Evolutionary conservation across 2,113 vertebrate genomes (phyloP), one percentile per base, ranked within the genome.

Genomic region (Acanthochromis polyacanthus): DNA sequence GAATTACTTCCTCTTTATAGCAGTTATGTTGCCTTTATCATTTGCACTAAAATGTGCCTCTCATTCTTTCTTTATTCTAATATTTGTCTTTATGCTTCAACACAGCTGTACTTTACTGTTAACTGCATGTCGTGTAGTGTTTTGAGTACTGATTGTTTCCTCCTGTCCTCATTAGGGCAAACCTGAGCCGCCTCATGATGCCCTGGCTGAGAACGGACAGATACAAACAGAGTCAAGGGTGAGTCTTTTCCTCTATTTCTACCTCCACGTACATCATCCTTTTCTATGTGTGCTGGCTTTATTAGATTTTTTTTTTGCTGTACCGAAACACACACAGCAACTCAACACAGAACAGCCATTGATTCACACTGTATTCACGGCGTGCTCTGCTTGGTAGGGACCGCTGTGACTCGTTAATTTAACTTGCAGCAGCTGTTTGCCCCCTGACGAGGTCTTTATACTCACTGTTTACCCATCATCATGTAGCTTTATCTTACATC

Each of bases 201-300:
- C 48, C 10, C 85, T 81, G 19, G 71, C 68, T 23, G 94, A 94
- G 82, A 94, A 89, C 19, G 87, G 84, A 87, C 91, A 90, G 56
- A 88, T 43, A 28, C 91, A 88, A n/a, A 85, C 83, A 91, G 96
- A 95, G 73, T 80, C 78, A 14, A 84, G 91, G 83, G 95, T 94
- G 80, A 89, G 87, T 68, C 16, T 32, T 30, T 22, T 25, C 30
- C 10, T 55, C 5, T n/a, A 1, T 67, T 64, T 25, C 61, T 32
- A 61, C 73, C 7, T 15, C 28, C 15, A 7, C 28, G n/a, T 58
- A 30, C 17, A 23, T 36, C 32, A 23, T 38, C 51, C 45, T 22
- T 12, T 25, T 59, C 28, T 36, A n/a, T 15, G 14, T 45, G 10
- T 48, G 19, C 25, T 40, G 7, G 5, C 61, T 17, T 14, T 20